A percentile compares a stretch with the other conserved stretches of the same genome.
Conservation (phyloP, 2,113 vertebrate species). For the Cynoglossus semilaevis region DNA sequence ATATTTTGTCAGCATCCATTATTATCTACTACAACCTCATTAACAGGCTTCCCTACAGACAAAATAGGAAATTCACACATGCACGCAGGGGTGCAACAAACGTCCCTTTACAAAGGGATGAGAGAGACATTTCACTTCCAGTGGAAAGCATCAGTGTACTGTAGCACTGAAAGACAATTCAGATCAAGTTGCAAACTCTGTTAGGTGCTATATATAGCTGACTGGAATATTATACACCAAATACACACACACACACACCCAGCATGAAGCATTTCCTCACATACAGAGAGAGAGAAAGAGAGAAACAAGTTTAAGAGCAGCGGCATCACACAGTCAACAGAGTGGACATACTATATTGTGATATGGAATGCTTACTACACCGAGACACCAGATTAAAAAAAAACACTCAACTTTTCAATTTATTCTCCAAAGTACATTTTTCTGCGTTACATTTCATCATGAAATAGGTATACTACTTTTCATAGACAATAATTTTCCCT, state of each 20-base stretch:
- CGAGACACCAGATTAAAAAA: no score
- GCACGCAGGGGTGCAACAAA: neutral
- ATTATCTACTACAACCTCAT: constrained; percentile 6
- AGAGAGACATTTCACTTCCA: constrained; percentile 38
- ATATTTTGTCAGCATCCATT: constrained; percentile 3
- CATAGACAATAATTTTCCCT: no score
- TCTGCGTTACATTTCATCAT: no score
- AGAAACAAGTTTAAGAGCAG: constrained; percentile 22
- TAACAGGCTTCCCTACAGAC: neutral
- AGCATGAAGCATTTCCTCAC: constrained; percentile 14
- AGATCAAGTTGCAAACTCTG: constrained; percentile 81
- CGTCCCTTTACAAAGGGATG: neutral
- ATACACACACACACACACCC: constrained; percentile 53
- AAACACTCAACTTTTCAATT: no score
- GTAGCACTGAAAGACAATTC: constrained; percentile 72
- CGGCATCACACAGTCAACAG: constrained; percentile 53
- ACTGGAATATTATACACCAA: constrained; percentile 67
- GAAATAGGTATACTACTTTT: no score
- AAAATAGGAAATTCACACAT: neutral
- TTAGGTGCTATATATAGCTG: constrained; percentile 78
- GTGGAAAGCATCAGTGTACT: constrained; percentile 52
- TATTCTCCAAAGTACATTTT: no score
- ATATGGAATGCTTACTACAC: neutral
- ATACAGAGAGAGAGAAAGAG: constrained; percentile 18
- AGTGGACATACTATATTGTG: no score